Evolutionary conservation across 1,140 invertebrate genomes (phyloP).

Genomic region (Cyclina sinensis): DNA sequence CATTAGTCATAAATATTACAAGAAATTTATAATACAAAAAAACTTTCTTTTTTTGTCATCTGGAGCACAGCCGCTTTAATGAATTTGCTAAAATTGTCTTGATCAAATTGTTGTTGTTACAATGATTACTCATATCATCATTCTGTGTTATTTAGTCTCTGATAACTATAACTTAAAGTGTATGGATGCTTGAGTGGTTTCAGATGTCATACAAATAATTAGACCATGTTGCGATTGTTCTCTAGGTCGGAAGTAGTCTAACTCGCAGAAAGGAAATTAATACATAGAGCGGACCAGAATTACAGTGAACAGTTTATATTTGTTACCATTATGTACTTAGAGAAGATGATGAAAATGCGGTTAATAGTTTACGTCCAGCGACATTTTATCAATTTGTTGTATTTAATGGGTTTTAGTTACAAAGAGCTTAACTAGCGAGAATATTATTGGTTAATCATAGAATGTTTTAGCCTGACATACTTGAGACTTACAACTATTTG

Average conservation of each 20-base stretch:
- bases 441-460: neutral
- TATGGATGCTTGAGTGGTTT: no score
- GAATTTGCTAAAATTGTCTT: no score
- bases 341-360: conserved; percentile 19
- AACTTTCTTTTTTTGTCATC: no score
- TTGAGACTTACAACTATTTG: conserved; percentile 16
- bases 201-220: neutral
- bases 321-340: no score
- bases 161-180: no score
- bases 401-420: neutral
- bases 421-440: neutral
- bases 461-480: neutral
- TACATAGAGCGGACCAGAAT: neutral
- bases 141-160: no score
- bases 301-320: neutral
- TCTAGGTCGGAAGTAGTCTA: conserved; percentile 8
- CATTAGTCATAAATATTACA: no score
- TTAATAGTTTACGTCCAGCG: neutral
- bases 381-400: conserved; percentile 4
- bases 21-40: no score
- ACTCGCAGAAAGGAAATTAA: neutral
- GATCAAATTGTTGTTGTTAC: no score
- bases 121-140: no score
- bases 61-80: no score
- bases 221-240: neutral